A percentile compares a stretch with the other conserved stretches of the same genome.
These are phyloP conservation scores for Dicaeum eximium DNA, from an alignment of 2,113 vertebrate genomes.

Conservation along the genomic window DNA sequence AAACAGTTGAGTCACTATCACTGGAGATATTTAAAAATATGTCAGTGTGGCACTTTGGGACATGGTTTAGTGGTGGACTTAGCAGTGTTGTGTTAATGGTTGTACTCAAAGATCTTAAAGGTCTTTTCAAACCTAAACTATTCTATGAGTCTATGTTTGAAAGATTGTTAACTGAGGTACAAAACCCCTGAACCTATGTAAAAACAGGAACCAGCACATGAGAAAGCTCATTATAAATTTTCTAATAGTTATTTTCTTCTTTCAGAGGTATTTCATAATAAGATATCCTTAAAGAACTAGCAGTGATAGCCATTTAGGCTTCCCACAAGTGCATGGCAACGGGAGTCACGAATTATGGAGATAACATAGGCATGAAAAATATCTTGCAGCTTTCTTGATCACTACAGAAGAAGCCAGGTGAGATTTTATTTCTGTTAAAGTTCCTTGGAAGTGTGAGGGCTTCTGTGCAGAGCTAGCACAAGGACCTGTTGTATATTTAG, in stretches of 20 bases:
- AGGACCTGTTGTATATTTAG: background rate
- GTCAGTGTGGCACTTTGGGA: background rate
- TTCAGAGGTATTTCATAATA: background rate
- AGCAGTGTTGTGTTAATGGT: background rate
- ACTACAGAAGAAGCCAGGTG: background rate
- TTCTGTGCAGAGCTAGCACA: background rate
- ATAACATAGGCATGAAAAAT: background rate
- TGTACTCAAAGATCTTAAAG: background rate
- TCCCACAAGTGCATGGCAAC: background rate
- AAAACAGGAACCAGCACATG: background rate
- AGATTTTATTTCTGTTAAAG: background rate
- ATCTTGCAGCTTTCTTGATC: background rate
- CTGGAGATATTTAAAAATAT: background rate
- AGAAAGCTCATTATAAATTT: background rate
- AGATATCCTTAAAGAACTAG: background rate
- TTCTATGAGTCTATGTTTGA: background rate
- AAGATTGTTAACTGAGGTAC: background rate
- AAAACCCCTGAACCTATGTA: background rate
- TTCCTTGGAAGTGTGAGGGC: background rate
- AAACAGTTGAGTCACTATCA: background rate
- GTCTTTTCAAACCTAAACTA: background rate
- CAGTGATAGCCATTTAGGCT: background rate
- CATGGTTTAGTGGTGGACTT: background rate
- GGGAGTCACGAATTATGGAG: background rate
- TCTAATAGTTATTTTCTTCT: constrained; percentile 6